Evolutionary conservation across 2,888 invertebrate genomes (phyloP).

Genomic region (Thysanoteuthis rhombus): DNA sequence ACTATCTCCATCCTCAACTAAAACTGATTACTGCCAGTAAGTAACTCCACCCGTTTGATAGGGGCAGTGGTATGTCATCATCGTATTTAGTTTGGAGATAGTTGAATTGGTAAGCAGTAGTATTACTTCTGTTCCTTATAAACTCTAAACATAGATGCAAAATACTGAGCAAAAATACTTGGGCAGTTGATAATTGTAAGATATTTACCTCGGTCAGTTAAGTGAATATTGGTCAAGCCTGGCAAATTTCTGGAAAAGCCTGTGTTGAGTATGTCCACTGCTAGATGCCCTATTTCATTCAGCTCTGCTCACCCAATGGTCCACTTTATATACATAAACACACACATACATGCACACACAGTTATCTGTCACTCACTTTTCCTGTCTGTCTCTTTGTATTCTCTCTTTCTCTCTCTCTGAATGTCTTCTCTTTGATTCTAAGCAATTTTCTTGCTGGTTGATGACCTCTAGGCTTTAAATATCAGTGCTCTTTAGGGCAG

Average conservation of each 20-base stretch:
- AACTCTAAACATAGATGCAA: not conserved
- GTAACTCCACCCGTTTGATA: not conserved
- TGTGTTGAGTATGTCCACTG: not conserved
- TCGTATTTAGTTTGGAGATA: too few relatives aligned
- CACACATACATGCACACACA: not conserved
- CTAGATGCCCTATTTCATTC: not conserved
- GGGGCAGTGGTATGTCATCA: not conserved
- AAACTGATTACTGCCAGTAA: not conserved
- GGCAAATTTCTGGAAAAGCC: not conserved
- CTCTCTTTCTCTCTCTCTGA: not conserved
- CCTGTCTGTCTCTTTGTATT: not conserved
- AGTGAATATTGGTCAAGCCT: not conserved
- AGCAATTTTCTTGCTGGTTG: conserved; percentile 12
- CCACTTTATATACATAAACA: not conserved
- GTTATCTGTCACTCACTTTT: not conserved
- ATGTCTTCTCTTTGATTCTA: not conserved
- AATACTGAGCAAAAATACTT: not conserved
- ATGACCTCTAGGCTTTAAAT: not conserved
- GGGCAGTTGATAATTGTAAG: not conserved
- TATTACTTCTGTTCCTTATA: not conserved
- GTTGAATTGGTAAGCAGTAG: not conserved
- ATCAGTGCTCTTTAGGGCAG: not conserved
- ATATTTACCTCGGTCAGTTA: not conserved
- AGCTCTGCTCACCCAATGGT: not conserved
- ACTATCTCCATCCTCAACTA: too few relatives aligned